Base-by-base conservation (phyloP, 1,140 invertebrate species). In the Vanessa tameamea region DNA sequence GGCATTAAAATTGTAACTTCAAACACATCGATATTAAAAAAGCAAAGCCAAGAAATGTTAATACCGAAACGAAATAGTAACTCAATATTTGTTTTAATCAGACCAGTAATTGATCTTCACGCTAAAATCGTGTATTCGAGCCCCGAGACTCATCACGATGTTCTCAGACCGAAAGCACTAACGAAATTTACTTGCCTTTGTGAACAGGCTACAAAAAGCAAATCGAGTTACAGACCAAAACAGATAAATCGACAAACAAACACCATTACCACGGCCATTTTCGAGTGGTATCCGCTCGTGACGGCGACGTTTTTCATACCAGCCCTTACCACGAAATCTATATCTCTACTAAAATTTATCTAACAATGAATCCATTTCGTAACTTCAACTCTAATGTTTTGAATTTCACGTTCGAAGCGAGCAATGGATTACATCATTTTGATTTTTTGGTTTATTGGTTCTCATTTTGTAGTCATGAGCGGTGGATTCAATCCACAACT, bases 171-270 rank as follows among this genome's bases (percentile, higher is more conserved):
- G 75, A 73, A 43, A 74, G 71, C 76, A 82, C 87, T 92, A 92
- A 92, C 90, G 82, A 91, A 91, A 87, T 92, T 92, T 92, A 87
- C 79, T 82, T 81, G 81, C 82, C 81, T 87, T 92, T 91, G 89
- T 91, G 78, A 57, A 48, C 31, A 37, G 47, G 64, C 75, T 72
- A 88, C 86, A 92, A 92, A 92, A 92, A 92, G 84, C 88, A 91
- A 92, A 92, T 92, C 90, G 87, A 92, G 90, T 92, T 92, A 92
- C 88, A 82, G 82, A 72, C 70, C 84, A 86, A 89, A 92, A 90
- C 86, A 88, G 88, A 91, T 74, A 91, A 92, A 91, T 92, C 89
- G 76, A 92, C 90, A 83, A 87, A 92, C 87, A 91, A 91, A 91
- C 81, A 90, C 81, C 84, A 91, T 90, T 90, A 90, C 76, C 84